Evolutionary conservation across 2,888 invertebrate genomes (phyloP), one percentile per base, ranked within the genome.

Genomic region (Mesorhabditis belari): DNA sequence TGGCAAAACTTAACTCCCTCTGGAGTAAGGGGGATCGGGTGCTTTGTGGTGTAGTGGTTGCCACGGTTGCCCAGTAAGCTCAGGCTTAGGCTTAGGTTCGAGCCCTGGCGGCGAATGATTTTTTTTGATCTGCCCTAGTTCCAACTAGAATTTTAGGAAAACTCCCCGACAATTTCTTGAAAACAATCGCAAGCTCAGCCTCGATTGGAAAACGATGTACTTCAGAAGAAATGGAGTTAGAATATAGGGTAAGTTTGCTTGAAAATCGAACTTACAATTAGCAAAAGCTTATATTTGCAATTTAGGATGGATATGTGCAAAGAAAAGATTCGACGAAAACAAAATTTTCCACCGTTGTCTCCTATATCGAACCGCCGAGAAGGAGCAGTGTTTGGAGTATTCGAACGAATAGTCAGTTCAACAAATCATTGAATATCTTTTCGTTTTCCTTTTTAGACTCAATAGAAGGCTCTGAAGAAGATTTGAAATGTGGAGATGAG

Each of bases 301-400:
- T 50, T n/a, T 21, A 57, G 57, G 71, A 71, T 55, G 73, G 71
- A 19, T 73, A 71, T 55, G 73, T 73, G 50, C 69, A 67, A 53
- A 52, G 73, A 44, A 71, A 71, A 29, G 71, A 71, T 57, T 73
- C 73, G 17, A 71, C 62, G 50, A 62, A 60, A 59, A 73, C 73
- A 17, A 73, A 73, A 62, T 73, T 73, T 64, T 71, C 73, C 9
- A 73, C 73, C 3, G 68, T 68, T 19, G 71, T 73, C 9, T 67
- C 70, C 9, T 73, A 70, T 55, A 73, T 73, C 49, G 73, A 73
- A 49, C 69, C 71, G 0, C 44, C 44, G 12, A 57, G 71, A 59
- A 60, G 71, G 53, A 65, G 66, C 49, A 69, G 71, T 55, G 62
- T 71, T 23, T 71, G 71, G 71, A 68, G 68, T 21, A 62, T 60